Evolutionary conservation across 2,888 invertebrate species (phyloP), one percentile per base, ranked within the genome.

Genomic region (Drosophila diplacantha): DNA sequence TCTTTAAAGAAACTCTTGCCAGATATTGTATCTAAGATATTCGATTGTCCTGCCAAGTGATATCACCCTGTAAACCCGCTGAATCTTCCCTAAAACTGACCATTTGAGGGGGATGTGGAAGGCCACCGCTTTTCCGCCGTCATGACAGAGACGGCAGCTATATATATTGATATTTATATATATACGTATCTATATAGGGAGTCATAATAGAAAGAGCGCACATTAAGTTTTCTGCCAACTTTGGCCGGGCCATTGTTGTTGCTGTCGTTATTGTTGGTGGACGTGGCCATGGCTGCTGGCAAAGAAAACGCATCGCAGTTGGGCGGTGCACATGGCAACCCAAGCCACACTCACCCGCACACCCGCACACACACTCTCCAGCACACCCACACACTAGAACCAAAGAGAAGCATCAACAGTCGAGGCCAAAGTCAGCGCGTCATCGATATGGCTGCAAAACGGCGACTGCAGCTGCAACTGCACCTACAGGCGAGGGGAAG

Each of bases 371-470:
- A 31, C 9, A 3, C 50, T 9, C 18, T n/a, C 46, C 7, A 16
- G 50, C 44, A 31, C n/a, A 53, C 44, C 20, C n/a, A 26, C 46
- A 35, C 41, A 34, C 43, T 20, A 43, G 14, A 14, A 12, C 7
- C 53, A 32, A 47, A 39, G 58, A 43, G 71, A 65, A 56, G 74
- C 71, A 68, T 73, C 74, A 74, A 69, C 68, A 78, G 73, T 81
- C 83, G 83, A 77, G 77, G 75, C 73, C 78, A 82, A 78, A 83
- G 83, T 78, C 81, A 81, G 73, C 78, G 78, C 83, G 74, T 81
- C 83, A 78, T 83, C 83, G 83, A 78, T 78, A 81, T 69, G 67
- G 62, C 41, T 81, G 73, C 68, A 75, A 62, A 62, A 49, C 57
- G 66, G 57, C 55, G 64, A 51, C 64, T 65, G 52, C 54, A 49